Base-by-base conservation (phyloP, 2,888 invertebrate species). In the Drosophila affinis region DNA sequence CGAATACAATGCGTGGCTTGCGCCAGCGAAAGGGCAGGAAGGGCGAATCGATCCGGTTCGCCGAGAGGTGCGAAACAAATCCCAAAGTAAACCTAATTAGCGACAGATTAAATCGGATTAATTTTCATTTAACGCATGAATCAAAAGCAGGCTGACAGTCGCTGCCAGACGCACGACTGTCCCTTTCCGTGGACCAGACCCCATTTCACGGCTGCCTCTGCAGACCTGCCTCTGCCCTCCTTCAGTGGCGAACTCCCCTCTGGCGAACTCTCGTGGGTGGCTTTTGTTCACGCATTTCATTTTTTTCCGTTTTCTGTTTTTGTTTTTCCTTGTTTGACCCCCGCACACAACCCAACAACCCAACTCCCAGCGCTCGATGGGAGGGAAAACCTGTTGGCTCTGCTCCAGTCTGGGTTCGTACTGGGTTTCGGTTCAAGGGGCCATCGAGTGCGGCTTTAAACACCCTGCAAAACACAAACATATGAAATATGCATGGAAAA, bases 61-160 rank as follows among this genome's bases (percentile, higher is more conserved):
- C 45, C 48, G 72, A 67, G 82, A 86, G 78, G 89, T 87, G 89
- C 78, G 85, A 88, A 87, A 76, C 82, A 87, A 88, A 79, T 84
- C 85, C 89, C 79, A 79, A 82, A 88, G 85, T 88, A 86, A 86
- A 86, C 89, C 89, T 88, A 86, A 86, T 86, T 86, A 86, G 85
- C 89, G 85, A 86, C 87, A 88, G 85, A 86, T 86, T 86, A 86
- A 88, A 86, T 86, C 85, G 87, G 89, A 86, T 86, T 86, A 88
- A 86, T 88, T 86, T 86, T 84, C 85, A 88, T 86, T 88, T 88
- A 84, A 88, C 85, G 78, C 89, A 88, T 86, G 89, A 88, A 87
- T 84, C 85, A 85, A 87, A 88, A 75, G 60, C 88, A 83, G 87
- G 68, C 81, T 67, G 76, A 70, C 80, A 76, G 77, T 55, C 70